Conservation (phyloP, 2,888 invertebrate genomes). For the Metallyticus violacea region DNA sequence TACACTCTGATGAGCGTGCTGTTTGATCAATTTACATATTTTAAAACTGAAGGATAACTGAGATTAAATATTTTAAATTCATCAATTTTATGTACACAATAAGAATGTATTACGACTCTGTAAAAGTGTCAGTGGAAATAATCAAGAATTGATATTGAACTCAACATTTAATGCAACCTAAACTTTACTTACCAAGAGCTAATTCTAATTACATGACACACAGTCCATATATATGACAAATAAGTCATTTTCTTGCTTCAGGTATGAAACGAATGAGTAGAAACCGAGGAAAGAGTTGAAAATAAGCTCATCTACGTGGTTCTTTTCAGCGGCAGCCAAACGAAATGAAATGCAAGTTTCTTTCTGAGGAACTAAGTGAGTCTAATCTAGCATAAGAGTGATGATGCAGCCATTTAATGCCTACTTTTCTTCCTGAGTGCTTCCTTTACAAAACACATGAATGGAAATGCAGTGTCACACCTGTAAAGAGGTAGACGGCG, state of each 20-base stretch:
- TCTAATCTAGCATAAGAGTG: not conserved
- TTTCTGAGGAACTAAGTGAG: constrained; percentile 5
- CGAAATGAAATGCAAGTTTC: not conserved
- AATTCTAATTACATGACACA: no score
- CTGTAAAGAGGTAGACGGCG: not conserved
- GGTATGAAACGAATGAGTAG: not conserved
- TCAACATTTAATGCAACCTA: no score
- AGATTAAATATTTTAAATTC: no score
- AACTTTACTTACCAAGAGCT: no score
- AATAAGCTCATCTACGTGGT: not conserved
- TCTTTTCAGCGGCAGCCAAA: not conserved
- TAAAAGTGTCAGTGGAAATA: no score
- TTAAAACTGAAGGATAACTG: no score
- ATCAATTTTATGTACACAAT: no score
- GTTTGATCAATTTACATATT: no score
- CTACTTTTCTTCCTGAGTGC: not conserved
- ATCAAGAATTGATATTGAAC: no score
- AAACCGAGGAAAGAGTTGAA: not conserved
- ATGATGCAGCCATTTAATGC: not conserved
- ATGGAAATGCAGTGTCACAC: constrained; percentile 5
- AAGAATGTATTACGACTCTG: no score
- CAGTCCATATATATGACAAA: not conserved
- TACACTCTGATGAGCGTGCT: no score
- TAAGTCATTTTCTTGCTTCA: not conserved
- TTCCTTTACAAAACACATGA: constrained; percentile 3